These are phyloP conservation scores for Schizotus pectinicornis DNA, from an alignment of 2,888 invertebrate species.

Conservation along the genomic window DNA sequence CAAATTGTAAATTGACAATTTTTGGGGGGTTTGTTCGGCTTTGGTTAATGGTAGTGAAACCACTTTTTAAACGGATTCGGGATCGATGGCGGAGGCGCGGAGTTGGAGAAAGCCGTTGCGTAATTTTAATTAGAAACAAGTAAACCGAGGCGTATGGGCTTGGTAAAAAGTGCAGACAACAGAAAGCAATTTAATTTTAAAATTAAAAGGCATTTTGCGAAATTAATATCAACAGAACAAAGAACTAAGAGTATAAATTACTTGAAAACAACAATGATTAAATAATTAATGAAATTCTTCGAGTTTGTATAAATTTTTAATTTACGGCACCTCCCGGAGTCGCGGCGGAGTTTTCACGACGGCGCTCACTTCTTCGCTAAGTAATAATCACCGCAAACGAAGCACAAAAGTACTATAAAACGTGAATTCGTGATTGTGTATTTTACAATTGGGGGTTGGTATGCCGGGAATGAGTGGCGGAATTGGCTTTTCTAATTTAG, in stretches of 20 bases:
- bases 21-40: no score
- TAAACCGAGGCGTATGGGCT: not conserved
- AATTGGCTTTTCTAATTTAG: conserved; percentile 57
- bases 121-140: conserved; percentile 34
- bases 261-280: conserved; percentile 54
- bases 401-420: conserved; percentile 50
- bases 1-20: no score
- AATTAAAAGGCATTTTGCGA: conserved; percentile 45
- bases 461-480: conserved; percentile 51
- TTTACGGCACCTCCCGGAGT: conserved; percentile 51
- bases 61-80: no score
- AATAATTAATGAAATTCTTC: conserved; percentile 57
- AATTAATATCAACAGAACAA: conserved; percentile 48
- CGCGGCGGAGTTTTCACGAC: conserved; percentile 18
- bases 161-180: conserved; percentile 17
- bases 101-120: conserved; percentile 1
- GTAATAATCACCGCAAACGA: conserved; percentile 50
- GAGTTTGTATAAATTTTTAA: conserved; percentile 54
- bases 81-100: no score
- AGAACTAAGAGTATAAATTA: conserved; percentile 44
- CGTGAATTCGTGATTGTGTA: conserved; percentile 53
- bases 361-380: conserved; percentile 34
- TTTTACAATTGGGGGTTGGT: conserved; percentile 53
- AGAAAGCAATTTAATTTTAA: conserved; percentile 40
- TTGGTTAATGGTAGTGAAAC: no score